Percentiles rank a stretch among this genome's conserved stretches.
phyloP scores from a whole-genome alignment of 2,888 invertebrate species.

The Trissoscelio sp. region DNA sequence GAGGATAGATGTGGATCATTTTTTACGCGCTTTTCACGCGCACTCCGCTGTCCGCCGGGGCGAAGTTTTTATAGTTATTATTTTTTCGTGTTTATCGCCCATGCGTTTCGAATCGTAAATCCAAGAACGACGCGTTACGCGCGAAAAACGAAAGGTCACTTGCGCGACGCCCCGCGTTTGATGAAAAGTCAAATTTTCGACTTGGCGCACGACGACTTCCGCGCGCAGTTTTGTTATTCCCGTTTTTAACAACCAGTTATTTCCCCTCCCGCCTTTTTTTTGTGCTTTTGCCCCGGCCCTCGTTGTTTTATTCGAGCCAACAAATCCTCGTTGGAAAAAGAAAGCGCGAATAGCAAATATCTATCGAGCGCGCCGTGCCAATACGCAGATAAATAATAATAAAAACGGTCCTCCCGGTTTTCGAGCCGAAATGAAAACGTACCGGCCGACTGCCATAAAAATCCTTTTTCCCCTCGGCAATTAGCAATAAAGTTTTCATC shows the following conservation, averaged over 20 bases:
- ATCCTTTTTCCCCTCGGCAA: constrained; percentile 79
- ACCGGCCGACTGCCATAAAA: constrained; percentile 78
- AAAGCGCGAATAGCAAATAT: constrained; percentile 66
- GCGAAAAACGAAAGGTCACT: constrained; percentile 55
- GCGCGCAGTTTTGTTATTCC: constrained; percentile 11
- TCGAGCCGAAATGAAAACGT: constrained; percentile 78
- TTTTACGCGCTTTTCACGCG: constrained; percentile 73
- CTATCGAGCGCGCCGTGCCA: constrained; percentile 58
- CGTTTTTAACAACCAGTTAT: constrained; percentile 29
- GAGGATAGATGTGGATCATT: constrained; percentile 71
- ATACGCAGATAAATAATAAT: constrained; percentile 69
- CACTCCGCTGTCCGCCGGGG: constrained; percentile 59
- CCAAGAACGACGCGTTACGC: constrained; percentile 71
- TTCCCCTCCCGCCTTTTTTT: too few species aligned
- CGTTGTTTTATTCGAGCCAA: constrained; percentile 51
- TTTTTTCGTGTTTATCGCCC: constrained; percentile 77
- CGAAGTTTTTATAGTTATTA: constrained; percentile 78
- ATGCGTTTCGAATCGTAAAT: constrained; percentile 77
- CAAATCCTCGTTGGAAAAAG: constrained; percentile 62
- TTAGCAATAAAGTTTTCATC: constrained; percentile 81
- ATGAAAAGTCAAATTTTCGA: constrained; percentile 46
- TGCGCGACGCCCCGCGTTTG: not conserved
- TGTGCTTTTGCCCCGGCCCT: not conserved
- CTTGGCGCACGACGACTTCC: constrained; percentile 45
- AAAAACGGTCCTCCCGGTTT: constrained; percentile 70